phyloP scores from a whole-genome alignment of 2,888 invertebrate genomes.

The Cheilosia vulpina region DNA sequence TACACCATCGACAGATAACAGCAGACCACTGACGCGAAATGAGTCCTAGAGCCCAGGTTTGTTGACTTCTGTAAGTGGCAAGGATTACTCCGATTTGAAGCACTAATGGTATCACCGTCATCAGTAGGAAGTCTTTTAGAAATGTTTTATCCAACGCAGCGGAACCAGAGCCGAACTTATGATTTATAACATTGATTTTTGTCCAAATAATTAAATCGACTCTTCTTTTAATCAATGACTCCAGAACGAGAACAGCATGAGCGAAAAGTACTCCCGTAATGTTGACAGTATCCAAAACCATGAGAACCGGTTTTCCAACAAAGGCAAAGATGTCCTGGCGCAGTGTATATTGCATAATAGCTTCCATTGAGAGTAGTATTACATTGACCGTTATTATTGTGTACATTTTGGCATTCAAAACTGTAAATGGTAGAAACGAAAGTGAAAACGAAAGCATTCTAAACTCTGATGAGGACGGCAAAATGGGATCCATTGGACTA shows the following conservation, averaged over 20 bases:
- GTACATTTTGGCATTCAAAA: constrained; percentile 8
- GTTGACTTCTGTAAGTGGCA: constrained; percentile 51
- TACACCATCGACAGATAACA: constrained; percentile 35
- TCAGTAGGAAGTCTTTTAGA: constrained; percentile 31
- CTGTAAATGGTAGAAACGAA: constrained; percentile 1
- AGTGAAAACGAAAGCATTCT: constrained; percentile 24
- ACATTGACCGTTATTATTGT: constrained; percentile 19
- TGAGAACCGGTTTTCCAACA: constrained; percentile 46
- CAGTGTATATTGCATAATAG: constrained; percentile 15
- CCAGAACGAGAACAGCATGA: constrained; percentile 41
- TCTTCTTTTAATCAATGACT: constrained; percentile 43
- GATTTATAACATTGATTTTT: constrained; percentile 19
- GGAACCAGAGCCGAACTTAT: not conserved
- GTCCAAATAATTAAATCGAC: constrained; percentile 51
- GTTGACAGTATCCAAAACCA: constrained; percentile 38
- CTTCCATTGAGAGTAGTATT: constrained; percentile 18
- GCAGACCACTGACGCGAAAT: constrained; percentile 19
- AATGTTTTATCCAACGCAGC: constrained; percentile 17
- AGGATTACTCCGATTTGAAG: constrained; percentile 5
- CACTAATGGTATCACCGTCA: constrained; percentile 19
- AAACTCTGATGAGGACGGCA: constrained; percentile 35
- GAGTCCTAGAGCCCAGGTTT: constrained; percentile 44
- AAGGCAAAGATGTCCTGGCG: constrained; percentile 39
- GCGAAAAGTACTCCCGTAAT: constrained; percentile 30
- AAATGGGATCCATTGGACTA: constrained; percentile 17